phyloP scores from a whole-genome alignment of 1,140 invertebrate genomes.

The Monomorium pharaonis region DNA sequence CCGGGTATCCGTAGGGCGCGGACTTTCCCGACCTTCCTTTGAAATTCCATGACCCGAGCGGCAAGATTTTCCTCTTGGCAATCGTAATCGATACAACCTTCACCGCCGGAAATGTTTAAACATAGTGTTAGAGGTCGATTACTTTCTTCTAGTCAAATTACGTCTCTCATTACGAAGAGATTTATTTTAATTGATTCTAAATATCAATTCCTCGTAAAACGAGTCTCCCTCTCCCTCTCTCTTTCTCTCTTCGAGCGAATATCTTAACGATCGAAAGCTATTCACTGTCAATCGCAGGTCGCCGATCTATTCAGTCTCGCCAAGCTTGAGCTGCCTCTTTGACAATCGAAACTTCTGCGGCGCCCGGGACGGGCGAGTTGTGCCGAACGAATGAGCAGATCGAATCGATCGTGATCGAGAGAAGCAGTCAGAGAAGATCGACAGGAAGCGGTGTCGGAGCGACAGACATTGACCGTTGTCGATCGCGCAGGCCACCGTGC shows the following conservation, averaged over 20 bases:
- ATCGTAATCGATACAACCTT: constrained; percentile 3
- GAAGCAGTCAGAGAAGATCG: constrained; percentile 14
- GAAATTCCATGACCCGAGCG: background rate
- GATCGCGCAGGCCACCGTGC: constrained; percentile 70
- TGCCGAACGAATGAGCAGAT: constrained; percentile 9
- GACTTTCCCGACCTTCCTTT: constrained; percentile 13
- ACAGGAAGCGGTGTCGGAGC: constrained; percentile 25
- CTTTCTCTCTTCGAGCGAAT: background rate
- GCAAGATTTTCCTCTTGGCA: background rate
- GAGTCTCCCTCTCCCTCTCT: background rate
- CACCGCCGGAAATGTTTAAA: background rate
- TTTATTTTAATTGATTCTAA: background rate
- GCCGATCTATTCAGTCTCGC: background rate
- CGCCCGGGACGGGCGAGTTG: background rate
- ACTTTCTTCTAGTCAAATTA: background rate
- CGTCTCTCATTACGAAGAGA: background rate
- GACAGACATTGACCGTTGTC: constrained; percentile 33
- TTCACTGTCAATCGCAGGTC: background rate
- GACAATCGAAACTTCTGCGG: constrained; percentile 6
- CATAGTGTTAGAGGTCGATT: background rate
- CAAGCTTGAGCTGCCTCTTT: background rate
- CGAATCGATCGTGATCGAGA: constrained; percentile 53
- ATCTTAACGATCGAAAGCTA: background rate
- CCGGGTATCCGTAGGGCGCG: background rate
- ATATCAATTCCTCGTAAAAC: background rate